Conservation (phyloP, 2,888 invertebrate genomes). For the Sesia apiformis region DNA sequence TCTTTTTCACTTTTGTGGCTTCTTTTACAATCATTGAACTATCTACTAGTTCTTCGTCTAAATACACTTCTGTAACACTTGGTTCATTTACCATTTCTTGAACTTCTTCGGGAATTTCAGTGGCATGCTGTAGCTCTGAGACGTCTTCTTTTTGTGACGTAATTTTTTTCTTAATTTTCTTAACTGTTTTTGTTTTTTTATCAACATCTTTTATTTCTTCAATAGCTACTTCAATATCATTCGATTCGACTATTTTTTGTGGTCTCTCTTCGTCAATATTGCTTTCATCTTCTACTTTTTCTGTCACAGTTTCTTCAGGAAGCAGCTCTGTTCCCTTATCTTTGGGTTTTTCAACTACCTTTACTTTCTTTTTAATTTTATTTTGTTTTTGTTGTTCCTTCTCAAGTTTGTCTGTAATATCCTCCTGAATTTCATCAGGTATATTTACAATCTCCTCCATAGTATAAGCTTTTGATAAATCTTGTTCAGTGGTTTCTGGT, state of each 20-base stretch:
- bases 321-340: neutral
- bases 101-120: neutral
- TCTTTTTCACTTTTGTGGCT: too few relatives aligned
- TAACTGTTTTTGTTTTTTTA: neutral
- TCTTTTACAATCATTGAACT: too few relatives aligned
- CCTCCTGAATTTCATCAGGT: neutral
- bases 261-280: neutral
- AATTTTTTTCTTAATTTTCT: neutral
- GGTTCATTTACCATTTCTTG: neutral
- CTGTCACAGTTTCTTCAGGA: neutral
- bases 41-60: too few relatives aligned
- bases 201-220: neutral
- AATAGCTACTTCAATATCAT: neutral
- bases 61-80: neutral
- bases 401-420: neutral
- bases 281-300: neutral
- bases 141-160: neutral
- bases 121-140: neutral
- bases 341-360: neutral
- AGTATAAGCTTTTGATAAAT: too few relatives aligned
- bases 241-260: neutral
- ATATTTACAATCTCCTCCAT: neutral
- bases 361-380: conserved; percentile 19
- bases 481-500: too few relatives aligned
- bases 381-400: conserved; percentile 11